A percentile compares a stretch with the other conserved stretches of the same genome.
Evolutionary conservation across 2,113 vertebrate species (phyloP).

Genomic region (Pseudorhombus dupliciocellatus): DNA sequence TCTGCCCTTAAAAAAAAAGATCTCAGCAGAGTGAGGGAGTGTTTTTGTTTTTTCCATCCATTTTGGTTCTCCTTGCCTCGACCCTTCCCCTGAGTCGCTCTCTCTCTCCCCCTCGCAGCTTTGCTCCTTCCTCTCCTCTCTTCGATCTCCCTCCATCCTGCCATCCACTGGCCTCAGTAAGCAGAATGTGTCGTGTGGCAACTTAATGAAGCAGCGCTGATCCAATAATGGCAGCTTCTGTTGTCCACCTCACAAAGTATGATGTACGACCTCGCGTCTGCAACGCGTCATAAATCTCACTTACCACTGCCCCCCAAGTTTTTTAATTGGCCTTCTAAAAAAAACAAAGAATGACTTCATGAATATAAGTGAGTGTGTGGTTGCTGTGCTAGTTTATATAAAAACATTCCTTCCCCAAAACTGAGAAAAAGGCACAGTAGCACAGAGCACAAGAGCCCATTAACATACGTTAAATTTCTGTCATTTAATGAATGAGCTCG

Average conservation of each 20-base stretch:
- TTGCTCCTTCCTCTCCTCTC: slow-evolving; percentile 1
- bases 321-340: slow-evolving; percentile 36
- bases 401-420: neutral
- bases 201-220: slow-evolving; percentile 70
- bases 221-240: slow-evolving; percentile 69
- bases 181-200: slow-evolving; percentile 50
- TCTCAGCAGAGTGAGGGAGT: too few species aligned
- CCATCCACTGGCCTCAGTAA: slow-evolving; percentile 41
- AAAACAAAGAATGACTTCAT: slow-evolving; percentile 9
- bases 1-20: neutral
- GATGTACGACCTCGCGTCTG: slow-evolving; percentile 40
- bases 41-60: neutral
- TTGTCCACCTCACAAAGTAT: slow-evolving; percentile 50
- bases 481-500: slow-evolving; percentile 33
- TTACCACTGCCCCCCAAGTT: slow-evolving; percentile 41
- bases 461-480: slow-evolving; percentile 35
- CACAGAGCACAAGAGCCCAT: slow-evolving; percentile 27
- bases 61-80: too few species aligned
- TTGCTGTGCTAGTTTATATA: neutral
- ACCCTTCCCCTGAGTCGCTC: neutral
- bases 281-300: slow-evolving; percentile 44
- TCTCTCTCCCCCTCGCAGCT: neutral
- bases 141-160: slow-evolving; percentile 16
- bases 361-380: neutral
- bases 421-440: neutral